Evolutionary conservation across 2,797 vertebrate genomes (phyloP), one percentile per base, ranked within the genome.

Genomic region (Tragopan temminckii): DNA sequence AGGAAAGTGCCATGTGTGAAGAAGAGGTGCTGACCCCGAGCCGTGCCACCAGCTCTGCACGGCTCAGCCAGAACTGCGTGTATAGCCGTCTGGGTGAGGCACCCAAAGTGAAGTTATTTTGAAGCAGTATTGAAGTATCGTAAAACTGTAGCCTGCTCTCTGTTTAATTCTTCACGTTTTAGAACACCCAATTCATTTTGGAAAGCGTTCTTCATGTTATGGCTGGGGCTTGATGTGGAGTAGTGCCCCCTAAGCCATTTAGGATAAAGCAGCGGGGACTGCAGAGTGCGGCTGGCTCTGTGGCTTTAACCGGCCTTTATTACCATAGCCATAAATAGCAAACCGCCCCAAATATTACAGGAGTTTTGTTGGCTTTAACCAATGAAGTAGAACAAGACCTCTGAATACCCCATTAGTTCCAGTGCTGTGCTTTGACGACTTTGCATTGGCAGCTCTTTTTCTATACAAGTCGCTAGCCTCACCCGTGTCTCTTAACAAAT

Each of bases 351-450:
- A 98, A 97, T 97, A 98, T 97, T 98, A 93, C 96, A 96, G 95
- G 96, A 96, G 97, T 97, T 95, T 95, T 98, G 97, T 98, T 98
- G 98, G 97, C 98, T 98, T 98, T 98, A 98, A 98, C 98, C 98
- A 98, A 97, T 97, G 97, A 97, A 98, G 98, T 98, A 98, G 97
- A 98, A 97, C 97, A 97, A 97, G 98, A 97, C 97, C 97, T 98
- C 97, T 98, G 98, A 98, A 98, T 98, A 98, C 97, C 96, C 97
- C 97, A 98, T 98, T 98, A 98, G 98, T 98, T 98, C 98, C 98
- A 97, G 98, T 93, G 97, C 97, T 98, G 96, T 90, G 97, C 98
- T 97, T 98, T 97, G 97, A 98, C 96, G 97, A 97, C 96, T 97
- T 95, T 97, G 97, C 96, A 95, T 95, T 96, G 95, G 97, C 97